Evolutionary conservation across 64 coral and sea anemone species (phyloP).

Genomic region (Actinia tenebrosa): DNA sequence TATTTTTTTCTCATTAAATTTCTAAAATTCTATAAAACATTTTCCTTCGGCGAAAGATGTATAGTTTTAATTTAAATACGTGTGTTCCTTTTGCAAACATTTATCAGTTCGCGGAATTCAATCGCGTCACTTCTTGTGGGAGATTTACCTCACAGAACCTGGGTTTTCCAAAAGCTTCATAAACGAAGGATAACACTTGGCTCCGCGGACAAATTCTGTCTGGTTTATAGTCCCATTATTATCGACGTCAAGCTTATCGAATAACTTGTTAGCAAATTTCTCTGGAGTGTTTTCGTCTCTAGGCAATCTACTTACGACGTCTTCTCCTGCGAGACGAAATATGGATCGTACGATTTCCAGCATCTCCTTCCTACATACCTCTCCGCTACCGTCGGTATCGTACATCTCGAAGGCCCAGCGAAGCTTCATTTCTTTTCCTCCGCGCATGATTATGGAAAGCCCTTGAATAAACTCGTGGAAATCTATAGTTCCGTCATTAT

Average conservation of each 20-base stretch:
- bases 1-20: neutral
- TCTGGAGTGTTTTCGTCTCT: slow-evolving; percentile 88
- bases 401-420: slow-evolving; percentile 96
- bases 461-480: slow-evolving; percentile 90
- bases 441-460: slow-evolving; percentile 75
- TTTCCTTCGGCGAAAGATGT: neutral
- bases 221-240: slow-evolving; percentile 80
- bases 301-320: slow-evolving; percentile 49
- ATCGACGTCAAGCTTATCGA: slow-evolving; percentile 77
- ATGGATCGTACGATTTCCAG: slow-evolving; percentile 81
- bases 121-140: neutral
- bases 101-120: neutral
- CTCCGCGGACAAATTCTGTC: slow-evolving; percentile 79
- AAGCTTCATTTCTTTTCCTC: slow-evolving; percentile 69
- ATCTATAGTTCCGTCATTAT: slow-evolving; percentile 84
- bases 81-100: neutral
- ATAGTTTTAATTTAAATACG: neutral
- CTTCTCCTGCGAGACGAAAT: slow-evolving; percentile 77
- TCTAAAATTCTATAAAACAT: neutral
- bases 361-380: slow-evolving; percentile 72
- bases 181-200: slow-evolving; percentile 82
- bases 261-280: slow-evolving; percentile 88
- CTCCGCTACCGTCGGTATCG: slow-evolving; percentile 72
- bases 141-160: slow-evolving; percentile 57
- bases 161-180: slow-evolving; percentile 93